Evolutionary conservation across 1,140 invertebrate genomes (phyloP), one percentile per base, ranked within the genome.

Genomic region (Spodoptera litura): DNA sequence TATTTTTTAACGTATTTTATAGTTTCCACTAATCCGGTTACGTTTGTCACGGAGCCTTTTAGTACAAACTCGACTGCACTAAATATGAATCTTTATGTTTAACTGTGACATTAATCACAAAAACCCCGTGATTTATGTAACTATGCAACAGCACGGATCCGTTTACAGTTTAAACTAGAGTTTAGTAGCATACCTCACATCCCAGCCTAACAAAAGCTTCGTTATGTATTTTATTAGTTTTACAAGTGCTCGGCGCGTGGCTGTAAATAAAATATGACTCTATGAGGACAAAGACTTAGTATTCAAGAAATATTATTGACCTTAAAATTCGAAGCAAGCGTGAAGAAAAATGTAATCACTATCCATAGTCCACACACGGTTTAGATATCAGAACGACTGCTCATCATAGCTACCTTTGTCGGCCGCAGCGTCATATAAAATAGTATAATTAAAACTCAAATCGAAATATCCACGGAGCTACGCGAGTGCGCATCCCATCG

Each of bases 101-200:
- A 85, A 89, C 87, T 82, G 87, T 93, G 92, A 93, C 93, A 91
- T 93, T 94, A 93, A 94, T 93, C 89, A 94, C 91, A 93, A 94
- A 94, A 93, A 87, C 82, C 81, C 75, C 62, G 81, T 93, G 92
- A 94, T 94, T 93, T 94, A 94, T 90, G 81, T 55, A 81, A 62
- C 55, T 58, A 62, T 71, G 84, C 85, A 88, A 88, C 88, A 89
- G 78, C 78, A 75, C 81, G 79, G 81, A 88, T 85, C 84, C 84
- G 87, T 87, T 81, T 85, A 78, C 75, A 83, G 87, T 89, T 88
- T 88, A 85, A 64, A 81, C 59, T 58, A 58, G 71, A 61, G 78
- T 75, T 68, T 72, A 78, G 35, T 78, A 80, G 82, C 81, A 74
- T 81, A 84, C 78, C 84, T 87, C 82, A 84, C 82, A 85, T 76